Evolutionary conservation across 2,113 vertebrate species (phyloP).

Genomic region (Zosterops hypoxanthus): DNA sequence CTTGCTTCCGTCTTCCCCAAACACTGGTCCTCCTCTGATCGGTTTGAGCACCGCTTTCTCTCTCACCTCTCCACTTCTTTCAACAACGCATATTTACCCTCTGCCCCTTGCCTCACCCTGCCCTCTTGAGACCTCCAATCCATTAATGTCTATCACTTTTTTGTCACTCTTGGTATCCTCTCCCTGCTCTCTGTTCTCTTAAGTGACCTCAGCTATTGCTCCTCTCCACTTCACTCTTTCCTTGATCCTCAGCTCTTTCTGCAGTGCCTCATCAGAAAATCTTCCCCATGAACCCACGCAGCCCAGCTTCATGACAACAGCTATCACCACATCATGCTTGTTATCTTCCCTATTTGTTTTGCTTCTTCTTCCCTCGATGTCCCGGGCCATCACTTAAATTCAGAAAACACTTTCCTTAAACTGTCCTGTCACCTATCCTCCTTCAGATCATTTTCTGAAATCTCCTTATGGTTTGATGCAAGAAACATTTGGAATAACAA

Average conservation of each 20-base stretch:
- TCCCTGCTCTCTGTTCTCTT: constrained; percentile 8
- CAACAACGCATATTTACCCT: constrained; percentile 44
- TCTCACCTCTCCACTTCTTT: constrained; percentile 31
- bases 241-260: constrained; percentile 39
- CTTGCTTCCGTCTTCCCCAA: constrained; percentile 33
- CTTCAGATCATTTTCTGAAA: neutral
- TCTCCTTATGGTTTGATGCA: neutral
- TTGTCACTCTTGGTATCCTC: constrained; percentile 37
- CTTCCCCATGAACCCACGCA: neutral
- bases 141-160: constrained; percentile 56
- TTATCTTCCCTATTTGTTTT: neutral
- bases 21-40: constrained; percentile 6
- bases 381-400: neutral
- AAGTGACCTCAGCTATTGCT: constrained; percentile 32
- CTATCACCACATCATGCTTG: neutral
- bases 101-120: constrained; percentile 55
- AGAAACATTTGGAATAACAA: neutral
- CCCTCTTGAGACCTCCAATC: constrained; percentile 49
- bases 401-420: neutral
- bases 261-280: neutral
- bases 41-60: neutral
- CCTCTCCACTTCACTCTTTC: constrained; percentile 12
- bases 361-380: neutral
- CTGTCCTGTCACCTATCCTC: neutral
- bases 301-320: neutral